These are phyloP conservation scores for Stenoptilia bipunctidactyla DNA, from an alignment of 2,888 invertebrate genomes.

Conservation along the genomic window DNA sequence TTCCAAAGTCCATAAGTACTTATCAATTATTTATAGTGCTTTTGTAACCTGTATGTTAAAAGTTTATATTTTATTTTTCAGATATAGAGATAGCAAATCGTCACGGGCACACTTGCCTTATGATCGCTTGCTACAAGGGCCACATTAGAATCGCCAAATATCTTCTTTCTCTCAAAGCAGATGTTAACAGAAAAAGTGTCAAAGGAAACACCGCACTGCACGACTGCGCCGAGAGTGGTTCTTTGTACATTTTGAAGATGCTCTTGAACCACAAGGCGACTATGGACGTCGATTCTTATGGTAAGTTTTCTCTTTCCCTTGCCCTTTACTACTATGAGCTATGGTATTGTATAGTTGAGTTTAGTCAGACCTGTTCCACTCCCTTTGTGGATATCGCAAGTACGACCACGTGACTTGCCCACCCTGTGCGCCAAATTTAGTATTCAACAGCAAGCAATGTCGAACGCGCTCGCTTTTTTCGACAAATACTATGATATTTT, in stretches of 20 bases:
- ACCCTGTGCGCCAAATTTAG: too few species aligned
- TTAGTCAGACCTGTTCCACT: too few species aligned
- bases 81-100: constrained; percentile 97
- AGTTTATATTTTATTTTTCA: constrained; percentile 40
- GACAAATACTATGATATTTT: too few species aligned
- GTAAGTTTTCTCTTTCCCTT: constrained; percentile 39
- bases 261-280: constrained; percentile 88
- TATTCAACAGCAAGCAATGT: too few species aligned
- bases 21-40: too few species aligned
- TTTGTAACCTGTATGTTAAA: too few species aligned
- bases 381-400: too few species aligned
- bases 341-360: too few species aligned
- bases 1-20: too few species aligned
- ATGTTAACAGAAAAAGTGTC: constrained; percentile 92
- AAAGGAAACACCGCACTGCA: constrained; percentile 97
- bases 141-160: constrained; percentile 92
- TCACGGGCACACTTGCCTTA: constrained; percentile 96
- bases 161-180: constrained; percentile 86
- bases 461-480: too few species aligned
- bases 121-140: constrained; percentile 98
- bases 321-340: too few species aligned
- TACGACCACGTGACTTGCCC: too few species aligned
- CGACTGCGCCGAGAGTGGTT: constrained; percentile 97
- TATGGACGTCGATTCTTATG: constrained; percentile 95
- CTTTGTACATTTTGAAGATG: constrained; percentile 90